phyloP scores from a whole-genome alignment of 1,140 invertebrate genomes.

The Lamellibrachia luymesi region DNA sequence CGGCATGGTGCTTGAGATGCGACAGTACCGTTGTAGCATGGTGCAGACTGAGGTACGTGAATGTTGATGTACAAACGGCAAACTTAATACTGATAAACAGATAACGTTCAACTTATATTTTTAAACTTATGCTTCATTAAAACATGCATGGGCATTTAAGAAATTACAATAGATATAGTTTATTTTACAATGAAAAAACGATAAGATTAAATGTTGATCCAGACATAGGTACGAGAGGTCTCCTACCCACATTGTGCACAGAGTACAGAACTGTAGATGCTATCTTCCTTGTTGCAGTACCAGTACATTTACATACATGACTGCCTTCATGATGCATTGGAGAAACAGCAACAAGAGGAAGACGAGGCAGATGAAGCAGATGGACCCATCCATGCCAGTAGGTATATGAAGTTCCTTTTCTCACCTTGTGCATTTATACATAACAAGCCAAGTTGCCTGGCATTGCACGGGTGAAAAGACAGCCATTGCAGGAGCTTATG shows the following conservation, averaged over 20 bases:
- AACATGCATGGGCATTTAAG: neutral
- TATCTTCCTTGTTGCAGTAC: slow-evolving; percentile 4
- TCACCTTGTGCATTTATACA: neutral
- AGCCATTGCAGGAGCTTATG: neutral
- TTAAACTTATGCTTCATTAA: neutral
- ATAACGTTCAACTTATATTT: neutral
- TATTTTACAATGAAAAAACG: neutral
- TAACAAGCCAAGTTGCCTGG: neutral
- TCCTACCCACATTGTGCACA: neutral
- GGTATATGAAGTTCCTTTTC: neutral
- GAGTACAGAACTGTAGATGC: neutral
- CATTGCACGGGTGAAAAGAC: neutral
- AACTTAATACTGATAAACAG: neutral
- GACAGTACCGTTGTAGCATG: slow-evolving; percentile 96
- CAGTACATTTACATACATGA: slow-evolving; percentile 20
- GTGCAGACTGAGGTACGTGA: slow-evolving; percentile 67
- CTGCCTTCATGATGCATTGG: neutral
- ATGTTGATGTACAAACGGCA: neutral
- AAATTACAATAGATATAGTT: neutral
- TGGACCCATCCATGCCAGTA: slow-evolving; percentile 4
- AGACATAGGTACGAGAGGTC: neutral
- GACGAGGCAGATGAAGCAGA: neutral
- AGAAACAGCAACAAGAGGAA: slow-evolving; percentile 2
- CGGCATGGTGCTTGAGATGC: slow-evolving; percentile 93
- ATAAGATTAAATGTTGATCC: neutral